These are phyloP conservation scores for Dreissena polymorpha DNA, from an alignment of 1,140 invertebrate species.

Conservation along the genomic window DNA sequence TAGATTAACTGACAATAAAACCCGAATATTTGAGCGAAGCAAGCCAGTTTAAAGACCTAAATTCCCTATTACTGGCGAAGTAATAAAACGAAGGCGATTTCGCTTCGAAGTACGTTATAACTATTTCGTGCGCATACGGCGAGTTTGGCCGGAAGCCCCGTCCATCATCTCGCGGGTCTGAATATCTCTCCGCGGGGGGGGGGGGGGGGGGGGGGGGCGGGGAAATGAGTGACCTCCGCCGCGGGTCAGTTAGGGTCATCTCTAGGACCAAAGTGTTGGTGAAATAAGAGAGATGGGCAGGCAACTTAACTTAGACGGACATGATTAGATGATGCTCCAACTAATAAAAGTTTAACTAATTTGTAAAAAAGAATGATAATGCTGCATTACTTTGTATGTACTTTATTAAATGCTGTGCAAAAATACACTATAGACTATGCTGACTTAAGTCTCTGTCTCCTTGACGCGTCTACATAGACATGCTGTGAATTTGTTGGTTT, in stretches of 20 bases:
- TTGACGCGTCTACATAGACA: too few relatives aligned
- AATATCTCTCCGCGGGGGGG: constrained; percentile 47
- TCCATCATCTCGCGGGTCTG: constrained; percentile 30
- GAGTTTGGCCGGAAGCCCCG: constrained; percentile 52
- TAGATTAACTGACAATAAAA: constrained; percentile 44
- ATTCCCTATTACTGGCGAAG: neutral
- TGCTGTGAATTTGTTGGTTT: too few relatives aligned
- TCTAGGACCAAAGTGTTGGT: constrained; percentile 6
- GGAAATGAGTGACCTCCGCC: constrained; percentile 32
- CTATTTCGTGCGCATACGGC: constrained; percentile 37
- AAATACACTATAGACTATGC: too few relatives aligned
- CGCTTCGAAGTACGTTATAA: neutral
- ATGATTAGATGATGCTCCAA: too few relatives aligned
- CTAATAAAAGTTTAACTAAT: too few relatives aligned
- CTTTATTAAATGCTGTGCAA: too few relatives aligned
- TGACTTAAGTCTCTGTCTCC: too few relatives aligned
- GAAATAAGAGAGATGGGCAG: too few relatives aligned
- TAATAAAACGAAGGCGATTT: neutral
- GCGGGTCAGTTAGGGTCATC: constrained; percentile 29
- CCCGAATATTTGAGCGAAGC: constrained; percentile 29
- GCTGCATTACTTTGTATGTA: too few relatives aligned
- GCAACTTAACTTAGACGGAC: too few relatives aligned
- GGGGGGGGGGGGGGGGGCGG: neutral
- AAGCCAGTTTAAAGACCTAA: constrained; percentile 40
- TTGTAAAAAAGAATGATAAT: too few relatives aligned